Conservation (phyloP, 2,113 vertebrate species). For the Sinocyclocheilus anshuiensis region DNA sequence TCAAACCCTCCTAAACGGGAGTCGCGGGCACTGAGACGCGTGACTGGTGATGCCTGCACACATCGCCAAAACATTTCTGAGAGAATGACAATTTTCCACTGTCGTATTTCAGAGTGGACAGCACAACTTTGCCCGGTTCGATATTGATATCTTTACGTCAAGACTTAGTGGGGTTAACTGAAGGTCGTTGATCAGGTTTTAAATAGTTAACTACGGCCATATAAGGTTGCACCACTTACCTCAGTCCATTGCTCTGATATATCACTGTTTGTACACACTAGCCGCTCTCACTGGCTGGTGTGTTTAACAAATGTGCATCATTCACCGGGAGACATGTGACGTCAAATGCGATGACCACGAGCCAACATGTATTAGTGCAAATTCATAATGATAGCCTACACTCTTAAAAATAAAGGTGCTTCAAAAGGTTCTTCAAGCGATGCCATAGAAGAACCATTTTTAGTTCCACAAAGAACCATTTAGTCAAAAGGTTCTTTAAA, state of each 20-base stretch:
- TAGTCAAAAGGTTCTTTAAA: no score
- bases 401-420: no score
- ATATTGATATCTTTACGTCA: constrained; percentile 53
- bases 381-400: constrained; percentile 44
- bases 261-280: constrained; percentile 58
- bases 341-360: constrained; percentile 11
- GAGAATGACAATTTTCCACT: constrained; percentile 15
- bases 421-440: no score
- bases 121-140: constrained; percentile 36
- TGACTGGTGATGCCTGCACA: not conserved
- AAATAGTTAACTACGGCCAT: constrained; percentile 67
- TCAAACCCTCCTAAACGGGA: not conserved
- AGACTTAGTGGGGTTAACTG: constrained; percentile 64
- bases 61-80: constrained; percentile 1
- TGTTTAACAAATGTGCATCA: constrained; percentile 58
- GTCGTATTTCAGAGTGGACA: constrained; percentile 28
- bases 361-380: constrained; percentile 12
- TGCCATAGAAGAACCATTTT: no score
- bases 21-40: not conserved
- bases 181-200: constrained; percentile 64
- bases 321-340: constrained; percentile 42
- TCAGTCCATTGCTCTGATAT: constrained; percentile 61
- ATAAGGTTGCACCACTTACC: constrained; percentile 59
- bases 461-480: no score
- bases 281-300: constrained; percentile 52